Percentiles rank a stretch among this genome's conserved stretches.
Conservation (phyloP, 2,113 vertebrate species). For the Catharus fuscescens region DNA sequence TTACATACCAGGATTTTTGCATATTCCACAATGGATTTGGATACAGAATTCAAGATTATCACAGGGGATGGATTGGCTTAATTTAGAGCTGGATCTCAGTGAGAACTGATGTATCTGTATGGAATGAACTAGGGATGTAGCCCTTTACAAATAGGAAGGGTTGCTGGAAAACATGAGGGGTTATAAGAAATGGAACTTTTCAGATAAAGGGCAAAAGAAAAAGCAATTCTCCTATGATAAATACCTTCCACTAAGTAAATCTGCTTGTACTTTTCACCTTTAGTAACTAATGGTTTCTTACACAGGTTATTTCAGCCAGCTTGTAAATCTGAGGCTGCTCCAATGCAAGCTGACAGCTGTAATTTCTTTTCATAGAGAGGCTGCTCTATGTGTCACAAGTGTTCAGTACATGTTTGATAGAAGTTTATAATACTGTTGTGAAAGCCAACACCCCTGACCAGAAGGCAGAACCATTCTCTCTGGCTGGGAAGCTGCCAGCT, state of each 20-base stretch:
- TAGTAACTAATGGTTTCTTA: constrained; percentile 65
- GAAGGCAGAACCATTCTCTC: constrained; percentile 71
- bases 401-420: constrained; percentile 81
- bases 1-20: not conserved
- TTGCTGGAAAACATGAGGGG: not conserved
- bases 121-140: not conserved
- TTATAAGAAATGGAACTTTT: constrained; percentile 29
- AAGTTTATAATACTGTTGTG: constrained; percentile 78
- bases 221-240: constrained; percentile 22
- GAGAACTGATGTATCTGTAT: not conserved
- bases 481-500: constrained; percentile 74
- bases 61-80: not conserved
- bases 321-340: constrained; percentile 80
- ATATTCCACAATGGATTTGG: not conserved
- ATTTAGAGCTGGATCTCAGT: not conserved
- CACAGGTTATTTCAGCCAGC: constrained; percentile 71
- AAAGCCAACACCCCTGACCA: constrained; percentile 72
- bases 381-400: constrained; percentile 85
- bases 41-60: not conserved
- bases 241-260: constrained; percentile 68
- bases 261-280: constrained; percentile 74
- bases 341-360: constrained; percentile 81
- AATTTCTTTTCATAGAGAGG: constrained; percentile 82
- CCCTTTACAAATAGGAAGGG: not conserved
- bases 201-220: not conserved